phyloP scores from a whole-genome alignment of 1,140 invertebrate genomes.

The Anastrepha ludens region DNA sequence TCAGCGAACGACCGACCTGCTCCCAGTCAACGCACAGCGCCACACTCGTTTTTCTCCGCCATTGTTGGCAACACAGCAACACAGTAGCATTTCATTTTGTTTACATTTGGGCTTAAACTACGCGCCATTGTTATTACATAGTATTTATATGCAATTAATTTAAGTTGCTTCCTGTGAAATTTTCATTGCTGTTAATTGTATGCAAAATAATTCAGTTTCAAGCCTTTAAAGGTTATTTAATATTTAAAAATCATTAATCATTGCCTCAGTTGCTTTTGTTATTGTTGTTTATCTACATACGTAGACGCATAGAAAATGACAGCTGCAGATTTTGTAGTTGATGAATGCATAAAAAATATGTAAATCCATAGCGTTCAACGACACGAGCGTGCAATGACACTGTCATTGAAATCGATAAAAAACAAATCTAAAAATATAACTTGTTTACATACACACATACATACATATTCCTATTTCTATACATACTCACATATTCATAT shows the following conservation, averaged over 20 bases:
- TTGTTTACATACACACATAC: too few relatives aligned
- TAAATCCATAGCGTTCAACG: slow-evolving; percentile 43
- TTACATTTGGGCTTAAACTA: neutral
- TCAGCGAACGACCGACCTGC: too few relatives aligned
- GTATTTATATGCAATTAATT: neutral
- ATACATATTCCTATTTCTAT: neutral
- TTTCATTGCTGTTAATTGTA: neutral
- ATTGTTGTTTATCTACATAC: neutral
- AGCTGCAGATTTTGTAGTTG: neutral
- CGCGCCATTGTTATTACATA: neutral
- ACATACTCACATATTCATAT: too few relatives aligned
- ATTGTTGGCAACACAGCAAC: too few relatives aligned
- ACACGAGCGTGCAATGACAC: slow-evolving; percentile 24
- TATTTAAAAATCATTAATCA: slow-evolving; percentile 6
- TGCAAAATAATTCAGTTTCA: neutral
- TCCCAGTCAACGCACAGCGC: too few relatives aligned
- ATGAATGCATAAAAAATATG: neutral
- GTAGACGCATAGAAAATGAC: neutral
- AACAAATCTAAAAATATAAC: neutral
- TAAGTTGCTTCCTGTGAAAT: neutral
- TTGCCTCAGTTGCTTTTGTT: neutral
- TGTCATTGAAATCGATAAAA: slow-evolving; percentile 38
- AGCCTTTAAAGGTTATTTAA: slow-evolving; percentile 7
- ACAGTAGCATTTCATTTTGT: neutral
- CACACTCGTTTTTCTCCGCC: too few relatives aligned